A percentile compares a stretch with the other conserved stretches of the same genome.
These are phyloP conservation scores for Drosophila kohkoa DNA, from an alignment of 1,140 invertebrate species.

Conservation along the genomic window DNA sequence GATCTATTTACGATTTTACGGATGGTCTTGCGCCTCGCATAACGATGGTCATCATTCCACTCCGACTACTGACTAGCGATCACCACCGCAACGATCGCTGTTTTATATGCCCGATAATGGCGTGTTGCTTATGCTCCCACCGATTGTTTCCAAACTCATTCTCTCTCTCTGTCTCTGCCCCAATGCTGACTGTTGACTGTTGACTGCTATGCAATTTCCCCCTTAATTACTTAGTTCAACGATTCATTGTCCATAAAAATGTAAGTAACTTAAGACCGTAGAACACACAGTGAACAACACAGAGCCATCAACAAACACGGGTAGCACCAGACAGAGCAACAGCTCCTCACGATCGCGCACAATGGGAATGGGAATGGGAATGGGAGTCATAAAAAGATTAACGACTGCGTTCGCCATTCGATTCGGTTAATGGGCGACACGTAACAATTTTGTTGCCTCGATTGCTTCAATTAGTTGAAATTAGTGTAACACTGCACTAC, in stretches of 20 bases:
- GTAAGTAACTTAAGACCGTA: conserved; percentile 23
- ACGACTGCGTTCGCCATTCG: conserved; percentile 42
- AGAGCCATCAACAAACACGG: conserved; percentile 50
- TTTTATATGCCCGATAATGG: conserved; percentile 64
- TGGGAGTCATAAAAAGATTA: conserved; percentile 48
- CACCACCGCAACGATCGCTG: conserved; percentile 42
- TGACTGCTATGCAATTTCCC: conserved; percentile 1
- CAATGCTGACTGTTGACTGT: neutral
- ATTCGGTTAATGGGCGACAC: conserved; percentile 45
- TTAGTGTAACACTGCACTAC: conserved; percentile 9
- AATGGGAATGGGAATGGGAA: conserved; percentile 22
- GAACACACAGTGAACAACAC: neutral
- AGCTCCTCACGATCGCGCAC: conserved; percentile 30
- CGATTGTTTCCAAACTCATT: conserved; percentile 40
- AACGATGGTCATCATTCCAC: conserved; percentile 58
- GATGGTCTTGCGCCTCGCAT: conserved; percentile 73
- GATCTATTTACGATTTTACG: conserved; percentile 83
- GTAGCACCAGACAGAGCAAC: conserved; percentile 38
- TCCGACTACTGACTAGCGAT: conserved; percentile 18
- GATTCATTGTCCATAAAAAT: conserved; percentile 46
- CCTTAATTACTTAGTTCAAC: conserved; percentile 62
- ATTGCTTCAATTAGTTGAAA: conserved; percentile 44
- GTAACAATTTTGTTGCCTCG: conserved; percentile 48
- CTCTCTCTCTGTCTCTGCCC: conserved; percentile 8
- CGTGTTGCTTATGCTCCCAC: conserved; percentile 42